phyloP scores from a whole-genome alignment of 2,888 invertebrate species.

The Fissipunctia ypsillon region DNA sequence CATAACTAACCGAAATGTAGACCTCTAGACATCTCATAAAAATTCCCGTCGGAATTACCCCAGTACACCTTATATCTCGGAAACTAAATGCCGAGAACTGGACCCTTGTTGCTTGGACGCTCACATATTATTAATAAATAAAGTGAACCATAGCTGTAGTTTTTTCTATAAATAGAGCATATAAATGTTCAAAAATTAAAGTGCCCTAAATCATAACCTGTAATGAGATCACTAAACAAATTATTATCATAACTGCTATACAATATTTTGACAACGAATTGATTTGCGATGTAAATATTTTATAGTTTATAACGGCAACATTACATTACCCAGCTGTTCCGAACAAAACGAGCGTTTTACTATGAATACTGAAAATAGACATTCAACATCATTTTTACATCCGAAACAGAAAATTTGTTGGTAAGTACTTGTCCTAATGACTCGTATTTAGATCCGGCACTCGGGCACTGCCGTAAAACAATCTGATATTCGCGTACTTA shows the following conservation, averaged over 20 bases:
- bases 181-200: conserved; percentile 5
- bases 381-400: conserved; percentile 52
- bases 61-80: too few relatives aligned
- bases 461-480: conserved; percentile 65
- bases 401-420: conserved; percentile 51
- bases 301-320: conserved; percentile 33
- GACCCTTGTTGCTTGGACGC: too few relatives aligned
- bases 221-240: conserved; percentile 43
- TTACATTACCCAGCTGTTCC: conserved; percentile 49
- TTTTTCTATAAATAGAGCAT: not conserved
- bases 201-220: conserved; percentile 28
- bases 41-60: too few relatives aligned
- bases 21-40: too few relatives aligned
- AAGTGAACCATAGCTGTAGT: not conserved
- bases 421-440: conserved; percentile 60
- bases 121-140: not conserved
- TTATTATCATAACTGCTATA: conserved; percentile 38
- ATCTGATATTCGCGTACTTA: conserved; percentile 76
- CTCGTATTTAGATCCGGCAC: conserved; percentile 50
- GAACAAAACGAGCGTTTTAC: conserved; percentile 30
- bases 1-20: too few relatives aligned
- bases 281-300: conserved; percentile 66
- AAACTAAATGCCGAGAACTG: too few relatives aligned
- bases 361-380: conserved; percentile 58
- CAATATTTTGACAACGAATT: conserved; percentile 62